A percentile compares a stretch with the other conserved stretches of the same genome.
Conservation (phyloP, 2,888 invertebrate species). For the Enchytraeus crypticus region DNA sequence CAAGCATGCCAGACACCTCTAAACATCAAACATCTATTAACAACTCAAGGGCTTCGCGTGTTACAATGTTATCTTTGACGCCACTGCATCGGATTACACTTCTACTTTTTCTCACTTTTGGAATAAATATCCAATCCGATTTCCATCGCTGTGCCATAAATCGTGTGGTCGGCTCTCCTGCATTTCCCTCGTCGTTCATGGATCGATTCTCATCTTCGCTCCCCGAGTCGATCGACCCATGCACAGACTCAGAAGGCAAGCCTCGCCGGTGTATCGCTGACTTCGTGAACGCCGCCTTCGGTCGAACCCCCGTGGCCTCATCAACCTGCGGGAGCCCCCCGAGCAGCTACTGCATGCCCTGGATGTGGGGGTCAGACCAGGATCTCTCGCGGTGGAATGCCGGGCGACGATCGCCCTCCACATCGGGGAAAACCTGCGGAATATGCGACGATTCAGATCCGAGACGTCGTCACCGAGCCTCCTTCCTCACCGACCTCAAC, state of each 20-base stretch:
- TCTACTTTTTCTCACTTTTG: neutral
- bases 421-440: slow-evolving; percentile 36
- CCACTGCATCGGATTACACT: neutral
- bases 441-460: slow-evolving; percentile 78
- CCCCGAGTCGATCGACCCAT: slow-evolving; percentile 59
- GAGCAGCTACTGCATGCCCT: slow-evolving; percentile 11
- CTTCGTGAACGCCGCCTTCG: slow-evolving; percentile 96
- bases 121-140: neutral
- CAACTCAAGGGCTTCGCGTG: no score
- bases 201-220: slow-evolving; percentile 1
- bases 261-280: slow-evolving; percentile 85
- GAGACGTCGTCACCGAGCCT: slow-evolving; percentile 61
- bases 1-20: no score
- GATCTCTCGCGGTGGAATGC: neutral
- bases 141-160: neutral
- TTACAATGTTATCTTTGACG: no score
- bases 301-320: slow-evolving; percentile 67
- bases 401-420: neutral
- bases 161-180: neutral
- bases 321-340: slow-evolving; percentile 69
- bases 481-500: slow-evolving; percentile 88
- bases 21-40: no score
- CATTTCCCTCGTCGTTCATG: neutral
- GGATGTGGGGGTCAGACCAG: neutral
- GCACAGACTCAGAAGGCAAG: slow-evolving; percentile 69